Base-by-base conservation (phyloP, 35 echinoderm and acorn worm genomes). In the Chiridota heheva region DNA sequence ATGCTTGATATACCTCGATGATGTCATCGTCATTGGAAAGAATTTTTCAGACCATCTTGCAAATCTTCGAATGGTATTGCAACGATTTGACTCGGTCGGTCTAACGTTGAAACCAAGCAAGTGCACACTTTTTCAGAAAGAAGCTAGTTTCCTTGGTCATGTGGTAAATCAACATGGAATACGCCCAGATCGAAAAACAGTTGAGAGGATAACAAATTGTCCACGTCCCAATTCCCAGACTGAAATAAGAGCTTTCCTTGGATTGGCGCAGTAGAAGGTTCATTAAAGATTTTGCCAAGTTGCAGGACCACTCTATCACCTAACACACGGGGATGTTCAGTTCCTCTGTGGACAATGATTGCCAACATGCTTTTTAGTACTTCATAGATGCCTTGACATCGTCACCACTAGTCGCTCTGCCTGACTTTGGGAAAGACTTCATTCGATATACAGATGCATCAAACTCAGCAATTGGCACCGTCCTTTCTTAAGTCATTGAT, bases 41-140 rank as follows among this genome's bases (percentile, higher is more conserved):
- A 60, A 44, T 57, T 86, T 78, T 42, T 37, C 61, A 6, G 27
- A 55, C 12, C 70, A 77, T 32, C 10, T 77, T n/a, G 13, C 18
- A 28, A 76, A 78, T 63, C 25, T 80, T 5, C 2, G 58, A 40
- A 63, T 35, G 2, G 59, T 87, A 24, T 47, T 87, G 33, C 1
- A 64, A 46, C 58, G 84, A 6, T 41, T 90, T 7, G 16, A 5
- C 1, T 51, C 67, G 6, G 69, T 62, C 55, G 81, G 72, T 5
- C 55, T 90, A 8, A 90, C 82, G 43, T 8, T 70, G 1, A 76
- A 84, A 44, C 80, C 80, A 48, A 36, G 42, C 5, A 89, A 89
- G 48, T 90, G 88, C n/a, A 18, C 84, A 16, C 69, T 90, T 13
- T 74, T 84, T 51, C 60, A 44, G 7, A 55, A 32, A n/a, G 1